phyloP scores from a whole-genome alignment of 2,888 invertebrate genomes.

The Pseudococcus jackbeardsleyi region DNA sequence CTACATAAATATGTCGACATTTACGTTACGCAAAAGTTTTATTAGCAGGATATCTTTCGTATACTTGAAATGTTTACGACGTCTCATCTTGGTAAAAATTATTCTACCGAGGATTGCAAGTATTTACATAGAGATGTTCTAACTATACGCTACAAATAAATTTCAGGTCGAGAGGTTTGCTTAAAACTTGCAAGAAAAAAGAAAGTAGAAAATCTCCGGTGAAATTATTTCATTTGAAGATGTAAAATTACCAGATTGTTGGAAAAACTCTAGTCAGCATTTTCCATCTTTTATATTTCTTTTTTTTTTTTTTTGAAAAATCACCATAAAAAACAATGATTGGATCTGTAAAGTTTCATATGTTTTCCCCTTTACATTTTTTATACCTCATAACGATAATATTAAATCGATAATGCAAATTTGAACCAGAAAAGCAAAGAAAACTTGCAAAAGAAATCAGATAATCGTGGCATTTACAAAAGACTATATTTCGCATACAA shows the following conservation, averaged over 20 bases:
- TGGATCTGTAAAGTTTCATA: not conserved
- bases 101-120: slow-evolving; percentile 33
- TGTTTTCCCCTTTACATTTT: not conserved
- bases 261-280: not conserved
- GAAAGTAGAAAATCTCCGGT: not conserved
- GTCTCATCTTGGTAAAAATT: slow-evolving; percentile 19
- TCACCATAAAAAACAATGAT: slow-evolving; percentile 11
- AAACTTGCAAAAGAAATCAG: slow-evolving; percentile 43
- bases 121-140: slow-evolving; percentile 22
- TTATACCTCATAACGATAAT: not conserved
- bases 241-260: not conserved
- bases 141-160: not conserved
- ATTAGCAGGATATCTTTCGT: slow-evolving; percentile 47
- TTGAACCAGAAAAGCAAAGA: not conserved
- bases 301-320: not conserved
- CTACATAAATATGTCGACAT: slow-evolving; percentile 41
- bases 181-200: not conserved
- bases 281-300: not conserved
- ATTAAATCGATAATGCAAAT: slow-evolving; percentile 52
- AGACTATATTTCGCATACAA: slow-evolving; percentile 46
- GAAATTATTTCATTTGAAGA: slow-evolving; percentile 9
- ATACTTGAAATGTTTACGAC: slow-evolving; percentile 29
- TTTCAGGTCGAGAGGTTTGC: not conserved
- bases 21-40: slow-evolving; percentile 25
- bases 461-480: slow-evolving; percentile 48